phyloP scores from a whole-genome alignment of 2,113 vertebrate species.

The Felis chaus region DNA sequence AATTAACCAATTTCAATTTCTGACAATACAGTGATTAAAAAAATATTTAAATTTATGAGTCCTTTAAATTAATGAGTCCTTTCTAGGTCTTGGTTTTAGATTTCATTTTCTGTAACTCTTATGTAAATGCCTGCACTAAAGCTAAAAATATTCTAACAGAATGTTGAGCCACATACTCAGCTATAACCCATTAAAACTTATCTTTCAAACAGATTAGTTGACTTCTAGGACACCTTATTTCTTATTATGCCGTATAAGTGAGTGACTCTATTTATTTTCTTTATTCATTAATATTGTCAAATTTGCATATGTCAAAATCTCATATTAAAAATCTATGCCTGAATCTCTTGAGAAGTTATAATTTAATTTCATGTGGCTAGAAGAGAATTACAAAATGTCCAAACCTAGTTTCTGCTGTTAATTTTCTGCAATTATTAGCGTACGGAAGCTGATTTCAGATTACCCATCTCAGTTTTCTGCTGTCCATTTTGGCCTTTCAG shows the following conservation, averaged over 20 bases:
- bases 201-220: background rate
- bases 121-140: background rate
- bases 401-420: background rate
- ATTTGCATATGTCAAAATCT: background rate
- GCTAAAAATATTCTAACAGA: background rate
- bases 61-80: background rate
- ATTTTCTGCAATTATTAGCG: background rate
- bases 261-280: background rate
- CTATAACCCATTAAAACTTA: background rate
- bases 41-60: background rate
- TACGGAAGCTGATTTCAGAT: conserved; percentile 28
- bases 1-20: background rate
- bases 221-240: background rate
- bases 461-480: background rate
- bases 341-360: background rate
- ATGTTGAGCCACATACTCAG: background rate
- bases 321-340: background rate
- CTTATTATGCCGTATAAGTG: background rate
- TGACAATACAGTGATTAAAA: background rate
- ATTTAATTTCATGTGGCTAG: conserved; percentile 33
- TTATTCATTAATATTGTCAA: background rate
- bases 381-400: background rate
- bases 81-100: conserved; percentile 12
- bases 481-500: background rate
- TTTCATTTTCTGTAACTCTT: background rate